Evolutionary conservation across 2,797 vertebrate species (phyloP).

Genomic region (Prunella strophiata): DNA sequence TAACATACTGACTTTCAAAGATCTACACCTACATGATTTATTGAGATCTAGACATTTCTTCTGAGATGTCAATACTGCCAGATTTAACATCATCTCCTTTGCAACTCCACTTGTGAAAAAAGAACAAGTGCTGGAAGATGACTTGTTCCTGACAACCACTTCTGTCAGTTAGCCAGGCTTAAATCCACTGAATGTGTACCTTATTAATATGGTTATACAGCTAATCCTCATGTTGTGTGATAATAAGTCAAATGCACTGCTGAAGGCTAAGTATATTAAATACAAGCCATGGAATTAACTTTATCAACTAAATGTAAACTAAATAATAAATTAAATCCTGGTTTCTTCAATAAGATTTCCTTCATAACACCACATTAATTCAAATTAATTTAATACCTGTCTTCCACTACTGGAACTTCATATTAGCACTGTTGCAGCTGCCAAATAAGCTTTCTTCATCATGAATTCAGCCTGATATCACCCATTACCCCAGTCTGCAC

Average conservation of each 20-base stretch:
- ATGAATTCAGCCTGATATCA: neutral
- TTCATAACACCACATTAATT: constrained; percentile 32
- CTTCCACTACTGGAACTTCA: neutral
- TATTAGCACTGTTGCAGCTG: neutral
- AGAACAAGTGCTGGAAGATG: neutral
- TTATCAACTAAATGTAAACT: constrained; percentile 15
- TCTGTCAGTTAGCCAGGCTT: neutral
- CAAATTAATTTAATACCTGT: constrained; percentile 3
- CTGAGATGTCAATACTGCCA: neutral
- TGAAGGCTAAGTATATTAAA: constrained; percentile 22
- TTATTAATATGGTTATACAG: constrained; percentile 30
- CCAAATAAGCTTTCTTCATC: neutral
- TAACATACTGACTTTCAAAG: neutral
- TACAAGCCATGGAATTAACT: neutral
- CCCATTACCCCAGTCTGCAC: neutral
- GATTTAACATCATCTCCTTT: neutral
- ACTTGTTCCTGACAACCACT: neutral
- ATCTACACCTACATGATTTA: neutral
- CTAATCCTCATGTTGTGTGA: neutral
- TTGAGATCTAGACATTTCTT: neutral
- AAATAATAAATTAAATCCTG: constrained; percentile 27
- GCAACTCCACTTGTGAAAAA: neutral
- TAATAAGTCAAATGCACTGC: neutral
- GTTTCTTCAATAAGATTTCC: constrained; percentile 20
- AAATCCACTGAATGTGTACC: neutral